A percentile compares a stretch with the other conserved stretches of the same genome.
These are phyloP conservation scores for Aleiodes alternator DNA, from an alignment of 2,888 invertebrate genomes.

Conservation along the genomic window DNA sequence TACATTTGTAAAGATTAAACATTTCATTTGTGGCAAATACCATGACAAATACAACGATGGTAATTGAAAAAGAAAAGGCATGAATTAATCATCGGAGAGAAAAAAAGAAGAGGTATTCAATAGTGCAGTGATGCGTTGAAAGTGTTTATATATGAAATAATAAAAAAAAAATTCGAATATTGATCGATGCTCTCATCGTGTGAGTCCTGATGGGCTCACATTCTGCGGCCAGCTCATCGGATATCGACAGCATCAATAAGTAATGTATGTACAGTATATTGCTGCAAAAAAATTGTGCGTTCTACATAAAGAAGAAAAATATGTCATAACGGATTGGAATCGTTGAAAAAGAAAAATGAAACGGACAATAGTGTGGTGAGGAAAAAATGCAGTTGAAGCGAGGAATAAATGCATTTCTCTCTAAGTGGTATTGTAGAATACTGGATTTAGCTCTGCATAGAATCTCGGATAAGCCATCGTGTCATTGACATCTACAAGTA, in stretches of 20 bases:
- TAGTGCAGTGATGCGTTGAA: background rate
- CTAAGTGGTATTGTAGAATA: background rate
- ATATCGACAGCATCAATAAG: slow-evolving; percentile 49
- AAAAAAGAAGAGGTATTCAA: background rate
- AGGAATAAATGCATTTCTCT: background rate
- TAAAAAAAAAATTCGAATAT: slow-evolving; percentile 3
- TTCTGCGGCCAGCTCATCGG: slow-evolving; percentile 32
- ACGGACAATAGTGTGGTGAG: too few relatives aligned
- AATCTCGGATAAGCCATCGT: background rate
- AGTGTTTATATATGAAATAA: background rate
- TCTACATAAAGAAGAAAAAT: background rate
- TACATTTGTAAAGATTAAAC: background rate
- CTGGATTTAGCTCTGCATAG: background rate
- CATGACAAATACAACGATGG: background rate
- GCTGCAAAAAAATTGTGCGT: slow-evolving; percentile 21
- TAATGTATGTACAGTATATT: slow-evolving; percentile 36
- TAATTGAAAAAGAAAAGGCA: background rate
- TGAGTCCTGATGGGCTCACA: background rate
- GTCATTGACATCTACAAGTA: slow-evolving; percentile 13
- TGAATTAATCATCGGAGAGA: background rate
- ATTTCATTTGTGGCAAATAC: background rate
- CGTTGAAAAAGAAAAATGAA: too few relatives aligned
- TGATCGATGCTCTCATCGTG: slow-evolving; percentile 6
- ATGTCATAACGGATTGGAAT: background rate
- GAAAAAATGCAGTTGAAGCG: background rate